Evolutionary conservation across 53 echinoderm and acorn worm genomes (phyloP), one percentile per base, ranked within the genome.

Genomic region (Henricia sp.): DNA sequence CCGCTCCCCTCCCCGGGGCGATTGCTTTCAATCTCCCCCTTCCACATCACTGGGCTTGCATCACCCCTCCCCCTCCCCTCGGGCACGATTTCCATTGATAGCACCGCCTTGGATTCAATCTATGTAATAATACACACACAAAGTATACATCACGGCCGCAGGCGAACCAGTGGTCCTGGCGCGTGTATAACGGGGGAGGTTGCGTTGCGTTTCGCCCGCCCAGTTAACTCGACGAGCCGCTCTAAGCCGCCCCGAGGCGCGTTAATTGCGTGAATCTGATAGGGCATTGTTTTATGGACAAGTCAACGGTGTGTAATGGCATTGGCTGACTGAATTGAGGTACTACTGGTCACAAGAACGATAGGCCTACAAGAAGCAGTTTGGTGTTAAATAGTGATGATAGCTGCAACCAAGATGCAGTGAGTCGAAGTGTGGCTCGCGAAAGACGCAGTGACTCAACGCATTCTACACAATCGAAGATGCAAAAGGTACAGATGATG

Each of bases 231-330:
- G 53, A 37, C 63, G 37, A 28, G 57, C 21, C 17, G 70, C 24
- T 16, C 8, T 19, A 21, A 25, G 43, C 70, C 33, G 71, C 71
- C 73, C 80, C 8, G 19, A 62, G 80, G 80, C 63, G 48, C 23
- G 63, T 64, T 80, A 80, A 80, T 80, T 80, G 80, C 80, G 80
- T 19, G 80, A 80, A 80, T 63, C 23, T 21, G 80, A 80, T 80
- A 80, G 57, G 80, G 62, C 48, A 80, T 80, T 80, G 80, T 80
- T 80, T 80, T 78, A n/a, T n/a, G n/a, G 6, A 19, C 35, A 34
- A 34, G 64, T 64, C 6, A 32, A 29, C 5, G 64, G 25, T 3
- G 32, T 32, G 35, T 36, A 11, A 16, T 4, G 25, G 35, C 35
- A 32, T 34, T 17, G 64, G 4, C 32, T 36, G 14, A 36, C 33